A percentile compares a stretch with the other conserved stretches of the same genome.
Conservation (phyloP, 2,797 vertebrate species). For the Diplodus sargus region DNA sequence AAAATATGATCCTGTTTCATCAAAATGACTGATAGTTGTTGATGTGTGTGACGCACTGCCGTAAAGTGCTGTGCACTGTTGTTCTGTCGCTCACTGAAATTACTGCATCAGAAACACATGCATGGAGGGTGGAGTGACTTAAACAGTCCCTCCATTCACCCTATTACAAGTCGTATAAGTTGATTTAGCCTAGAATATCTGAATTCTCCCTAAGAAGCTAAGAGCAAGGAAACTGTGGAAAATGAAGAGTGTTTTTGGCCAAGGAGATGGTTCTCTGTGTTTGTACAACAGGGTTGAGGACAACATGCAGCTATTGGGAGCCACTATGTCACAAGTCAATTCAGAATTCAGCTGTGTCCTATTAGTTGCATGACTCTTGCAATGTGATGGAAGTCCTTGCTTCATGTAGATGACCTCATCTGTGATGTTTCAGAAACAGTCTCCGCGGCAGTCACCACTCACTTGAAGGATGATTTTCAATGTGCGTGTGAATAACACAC, state of each 20-base stretch:
- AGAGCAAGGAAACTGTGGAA: neutral
- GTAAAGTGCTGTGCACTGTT: no score
- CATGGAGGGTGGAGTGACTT: no score
- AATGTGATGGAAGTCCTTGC: constrained; percentile 23
- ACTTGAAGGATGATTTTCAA: constrained; percentile 36
- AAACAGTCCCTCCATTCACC: no score
- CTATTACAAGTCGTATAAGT: no score
- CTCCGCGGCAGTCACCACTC: constrained; percentile 18
- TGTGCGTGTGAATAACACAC: constrained; percentile 28
- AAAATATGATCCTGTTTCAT: no score
- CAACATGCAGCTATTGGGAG: constrained; percentile 15
- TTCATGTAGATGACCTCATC: constrained; percentile 45
- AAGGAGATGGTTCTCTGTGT: constrained; percentile 9
- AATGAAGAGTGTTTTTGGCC: neutral
- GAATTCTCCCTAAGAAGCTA: neutral
- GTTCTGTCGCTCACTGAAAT: no score
- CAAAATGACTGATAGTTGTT: no score
- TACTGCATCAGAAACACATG: no score
- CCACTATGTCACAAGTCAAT: constrained; percentile 27
- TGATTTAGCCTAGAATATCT: no score
- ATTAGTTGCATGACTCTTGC: constrained; percentile 33
- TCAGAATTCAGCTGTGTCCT: constrained; percentile 30
- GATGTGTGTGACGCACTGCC: no score
- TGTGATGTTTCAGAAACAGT: constrained; percentile 19
- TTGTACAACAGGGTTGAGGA: constrained; percentile 40